Conservation (phyloP, 2,797 vertebrate species). For the Percopsis omiscomaycus region DNA sequence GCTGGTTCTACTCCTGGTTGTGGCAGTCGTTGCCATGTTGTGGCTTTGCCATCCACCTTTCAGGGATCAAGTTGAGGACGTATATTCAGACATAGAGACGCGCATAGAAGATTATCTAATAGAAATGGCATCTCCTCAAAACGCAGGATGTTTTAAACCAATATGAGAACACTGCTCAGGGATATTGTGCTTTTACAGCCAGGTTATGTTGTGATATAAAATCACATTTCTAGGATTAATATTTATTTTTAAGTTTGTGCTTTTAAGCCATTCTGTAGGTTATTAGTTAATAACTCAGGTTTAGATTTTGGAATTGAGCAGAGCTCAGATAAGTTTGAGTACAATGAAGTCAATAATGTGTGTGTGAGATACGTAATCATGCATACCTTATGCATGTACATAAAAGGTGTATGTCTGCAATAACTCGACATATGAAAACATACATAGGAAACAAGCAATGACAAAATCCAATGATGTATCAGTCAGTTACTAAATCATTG, state of each 20-base stretch:
- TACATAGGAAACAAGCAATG: slow-evolving; percentile 16
- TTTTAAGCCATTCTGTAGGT: slow-evolving; percentile 10
- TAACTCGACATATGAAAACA: neutral
- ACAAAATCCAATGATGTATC: neutral
- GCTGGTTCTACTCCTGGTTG: slow-evolving; percentile 58
- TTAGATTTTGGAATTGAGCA: slow-evolving; percentile 22
- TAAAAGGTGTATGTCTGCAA: slow-evolving; percentile 14
- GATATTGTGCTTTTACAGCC: neutral
- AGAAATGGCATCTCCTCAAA: slow-evolving; percentile 60
- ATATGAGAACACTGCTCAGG: slow-evolving; percentile 59
- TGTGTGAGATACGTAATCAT: slow-evolving; percentile 11
- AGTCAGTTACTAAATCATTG: neutral
- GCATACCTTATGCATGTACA: slow-evolving; percentile 2
- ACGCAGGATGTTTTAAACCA: slow-evolving; percentile 72
- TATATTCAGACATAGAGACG: slow-evolving; percentile 66
- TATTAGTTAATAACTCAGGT: slow-evolving; percentile 4
- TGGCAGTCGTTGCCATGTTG: slow-evolving; percentile 52
- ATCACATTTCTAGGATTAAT: slow-evolving; percentile 19
- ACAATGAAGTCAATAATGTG: slow-evolving; percentile 11
- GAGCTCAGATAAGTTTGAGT: neutral
- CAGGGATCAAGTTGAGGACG: slow-evolving; percentile 67
- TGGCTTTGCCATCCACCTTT: slow-evolving; percentile 75
- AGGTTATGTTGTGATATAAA: slow-evolving; percentile 24
- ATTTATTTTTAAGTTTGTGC: slow-evolving; percentile 26
- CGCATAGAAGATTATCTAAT: slow-evolving; percentile 71